Percentiles rank a stretch among this genome's conserved stretches.
Evolutionary conservation across 92 coral and sea anemone genomes (phyloP).

Genomic region (Zoanthus gigantus): DNA sequence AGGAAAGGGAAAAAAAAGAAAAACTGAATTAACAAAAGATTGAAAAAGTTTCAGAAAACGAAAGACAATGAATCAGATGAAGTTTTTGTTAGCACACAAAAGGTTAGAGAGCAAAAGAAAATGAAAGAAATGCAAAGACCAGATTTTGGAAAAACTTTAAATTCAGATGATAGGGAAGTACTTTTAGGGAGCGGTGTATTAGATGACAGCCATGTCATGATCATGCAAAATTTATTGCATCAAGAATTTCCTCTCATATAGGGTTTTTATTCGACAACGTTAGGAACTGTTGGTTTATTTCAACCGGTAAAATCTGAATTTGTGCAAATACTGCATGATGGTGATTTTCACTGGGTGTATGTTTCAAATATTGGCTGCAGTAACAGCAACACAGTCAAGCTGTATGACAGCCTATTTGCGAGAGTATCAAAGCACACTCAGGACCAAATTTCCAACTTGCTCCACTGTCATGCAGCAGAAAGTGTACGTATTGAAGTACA

Average conservation of each 20-base stretch:
- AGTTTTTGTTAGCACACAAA: not conserved
- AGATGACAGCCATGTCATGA: constrained; percentile 47
- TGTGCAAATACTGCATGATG: constrained; percentile 32
- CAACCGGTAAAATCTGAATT: constrained; percentile 18
- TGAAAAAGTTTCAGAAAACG: not conserved
- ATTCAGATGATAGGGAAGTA: not conserved
- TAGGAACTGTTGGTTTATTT: constrained; percentile 43
- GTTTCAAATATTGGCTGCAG: constrained; percentile 43
- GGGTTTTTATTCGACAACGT: constrained; percentile 44
- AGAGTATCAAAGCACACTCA: constrained; percentile 24
- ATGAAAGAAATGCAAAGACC: not conserved
- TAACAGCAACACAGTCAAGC: constrained; percentile 47
- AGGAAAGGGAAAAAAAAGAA: not conserved
- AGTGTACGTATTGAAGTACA: constrained; percentile 38
- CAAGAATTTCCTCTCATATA: constrained; percentile 43
- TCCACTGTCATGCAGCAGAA: constrained; percentile 20
- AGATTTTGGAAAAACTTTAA: not conserved
- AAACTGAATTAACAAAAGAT: not conserved
- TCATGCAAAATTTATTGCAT: constrained; percentile 42
- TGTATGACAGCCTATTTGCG: constrained; percentile 38
- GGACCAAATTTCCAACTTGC: constrained; percentile 27
- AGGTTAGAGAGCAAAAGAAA: not conserved
- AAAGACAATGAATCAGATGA: constrained; percentile 10
- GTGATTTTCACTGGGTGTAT: constrained; percentile 51
- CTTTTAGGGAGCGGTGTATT: constrained; percentile 36